phyloP scores from a whole-genome alignment of 2,113 vertebrate species.

The Amphilophus citrinellus region DNA sequence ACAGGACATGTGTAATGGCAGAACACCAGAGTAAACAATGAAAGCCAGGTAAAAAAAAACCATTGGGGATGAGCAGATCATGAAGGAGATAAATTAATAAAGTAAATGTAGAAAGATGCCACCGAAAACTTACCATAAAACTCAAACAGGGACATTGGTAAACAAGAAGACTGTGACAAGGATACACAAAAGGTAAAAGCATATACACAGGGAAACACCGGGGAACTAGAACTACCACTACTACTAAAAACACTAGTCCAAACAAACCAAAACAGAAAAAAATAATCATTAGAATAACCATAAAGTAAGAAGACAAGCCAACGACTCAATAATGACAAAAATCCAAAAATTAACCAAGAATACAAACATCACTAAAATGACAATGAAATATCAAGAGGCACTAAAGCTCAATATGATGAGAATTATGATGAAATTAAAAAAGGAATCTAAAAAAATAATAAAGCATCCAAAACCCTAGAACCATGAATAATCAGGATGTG shows the following conservation, averaged over 20 bases:
- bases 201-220: not conserved
- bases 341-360: too few species aligned
- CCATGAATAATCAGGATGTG: accelerated
- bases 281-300: too few species aligned
- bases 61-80: not conserved
- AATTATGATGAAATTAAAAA: not conserved
- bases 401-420: not conserved
- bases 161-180: not conserved
- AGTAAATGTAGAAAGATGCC: not conserved
- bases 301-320: too few species aligned
- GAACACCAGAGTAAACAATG: accelerated
- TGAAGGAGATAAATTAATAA: not conserved
- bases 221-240: not conserved
- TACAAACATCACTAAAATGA: not conserved
- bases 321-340: not conserved
- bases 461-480: not conserved
- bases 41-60: not conserved
- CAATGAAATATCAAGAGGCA: not conserved
- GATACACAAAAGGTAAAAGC: not conserved
- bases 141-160: not conserved
- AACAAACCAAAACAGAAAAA: too few species aligned
- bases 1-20: not conserved
- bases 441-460: not conserved
- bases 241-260: not conserved
- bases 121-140: not conserved